Evolutionary conservation across 2,888 invertebrate genomes (phyloP).

Genomic region (Pantelozetes paolii): DNA sequence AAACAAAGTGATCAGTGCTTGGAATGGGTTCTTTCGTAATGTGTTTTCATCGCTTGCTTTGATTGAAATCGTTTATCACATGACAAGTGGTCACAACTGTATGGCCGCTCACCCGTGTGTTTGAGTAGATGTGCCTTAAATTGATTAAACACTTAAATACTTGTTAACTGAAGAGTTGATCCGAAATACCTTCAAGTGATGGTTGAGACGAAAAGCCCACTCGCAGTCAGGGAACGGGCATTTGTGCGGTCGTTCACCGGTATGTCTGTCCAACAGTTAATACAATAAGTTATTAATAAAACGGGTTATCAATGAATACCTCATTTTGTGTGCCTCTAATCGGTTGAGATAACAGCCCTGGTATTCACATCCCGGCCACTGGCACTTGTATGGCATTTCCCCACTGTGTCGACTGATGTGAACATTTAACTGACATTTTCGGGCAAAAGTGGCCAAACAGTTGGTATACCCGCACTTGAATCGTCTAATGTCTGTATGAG

Average conservation of each 20-base stretch:
- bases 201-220: neutral
- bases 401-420: neutral
- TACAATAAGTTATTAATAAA: no score
- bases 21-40: neutral
- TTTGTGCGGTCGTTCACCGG: neutral
- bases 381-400: neutral
- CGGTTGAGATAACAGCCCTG: slow-evolving; percentile 18
- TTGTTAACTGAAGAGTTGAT: no score
- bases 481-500: neutral
- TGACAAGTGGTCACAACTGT: neutral
- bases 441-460: neutral
- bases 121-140: neutral
- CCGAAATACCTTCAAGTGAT: neutral
- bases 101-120: slow-evolving; percentile 8
- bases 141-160: no score
- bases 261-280: neutral
- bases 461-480: neutral
- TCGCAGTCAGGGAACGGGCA: neutral
- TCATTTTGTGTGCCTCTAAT: neutral
- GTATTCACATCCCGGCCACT: slow-evolving; percentile 21
- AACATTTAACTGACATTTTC: neutral
- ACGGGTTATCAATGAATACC: no score
- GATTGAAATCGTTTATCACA: slow-evolving; percentile 21
- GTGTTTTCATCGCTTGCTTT: slow-evolving; percentile 14
- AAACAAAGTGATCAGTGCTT: neutral